Conservation (phyloP, 1,140 invertebrate species). For the Daktulosphaira vitifoliae region DNA sequence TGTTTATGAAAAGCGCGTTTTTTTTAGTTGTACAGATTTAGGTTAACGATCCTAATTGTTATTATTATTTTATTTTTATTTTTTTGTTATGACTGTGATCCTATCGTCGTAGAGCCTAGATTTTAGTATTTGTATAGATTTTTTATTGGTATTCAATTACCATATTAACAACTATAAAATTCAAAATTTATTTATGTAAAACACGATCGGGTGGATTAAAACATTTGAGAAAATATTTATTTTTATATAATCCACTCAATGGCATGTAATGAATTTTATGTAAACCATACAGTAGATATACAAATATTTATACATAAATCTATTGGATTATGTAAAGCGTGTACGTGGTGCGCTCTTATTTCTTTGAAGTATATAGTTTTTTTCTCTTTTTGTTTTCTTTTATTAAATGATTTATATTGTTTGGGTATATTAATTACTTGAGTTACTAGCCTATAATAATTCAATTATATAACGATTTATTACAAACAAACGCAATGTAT, state of each 20-base stretch:
- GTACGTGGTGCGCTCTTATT: not conserved
- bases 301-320: too few relatives aligned
- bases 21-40: conserved; percentile 21
- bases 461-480: conserved; percentile 27
- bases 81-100: conserved; percentile 29
- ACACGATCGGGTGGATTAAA: not conserved
- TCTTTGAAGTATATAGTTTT: conserved; percentile 12
- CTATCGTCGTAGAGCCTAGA: conserved; percentile 18
- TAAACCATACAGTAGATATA: too few relatives aligned
- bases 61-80: conserved; percentile 24
- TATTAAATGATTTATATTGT: conserved; percentile 34
- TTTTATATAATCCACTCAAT: too few relatives aligned
- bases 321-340: too few relatives aligned
- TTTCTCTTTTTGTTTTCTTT: conserved; percentile 31
- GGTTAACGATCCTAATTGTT: conserved; percentile 23
- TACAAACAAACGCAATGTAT: conserved; percentile 17
- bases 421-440: conserved; percentile 22
- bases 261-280: too few relatives aligned
- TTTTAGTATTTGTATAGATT: conserved; percentile 17
- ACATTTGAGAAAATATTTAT: too few relatives aligned
- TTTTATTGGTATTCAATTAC: too few relatives aligned
- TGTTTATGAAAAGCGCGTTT: not conserved
- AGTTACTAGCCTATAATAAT: conserved; percentile 20
- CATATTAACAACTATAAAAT: too few relatives aligned
- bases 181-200: not conserved